These are phyloP conservation scores for Galendromus occidentalis DNA, from an alignment of 1,140 invertebrate species.

Conservation along the genomic window DNA sequence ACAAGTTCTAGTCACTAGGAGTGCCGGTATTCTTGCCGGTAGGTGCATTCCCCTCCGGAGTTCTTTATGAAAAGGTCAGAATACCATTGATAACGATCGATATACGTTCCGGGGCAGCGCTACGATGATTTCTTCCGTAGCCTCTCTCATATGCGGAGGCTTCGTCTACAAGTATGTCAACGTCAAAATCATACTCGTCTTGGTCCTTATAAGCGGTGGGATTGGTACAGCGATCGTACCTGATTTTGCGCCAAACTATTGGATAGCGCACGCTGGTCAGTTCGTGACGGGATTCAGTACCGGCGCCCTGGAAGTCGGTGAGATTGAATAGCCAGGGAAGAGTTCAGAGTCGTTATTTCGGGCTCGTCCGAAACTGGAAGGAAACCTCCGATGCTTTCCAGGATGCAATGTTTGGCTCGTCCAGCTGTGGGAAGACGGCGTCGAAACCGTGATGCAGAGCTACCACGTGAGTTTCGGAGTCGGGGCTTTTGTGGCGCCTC, in stretches of 20 bases:
- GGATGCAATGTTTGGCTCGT: background rate
- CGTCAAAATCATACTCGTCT: background rate
- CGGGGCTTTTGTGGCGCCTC: slow-evolving; percentile 34
- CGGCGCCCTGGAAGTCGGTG: background rate
- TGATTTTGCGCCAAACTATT: background rate
- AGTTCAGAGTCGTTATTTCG: no score
- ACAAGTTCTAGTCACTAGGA: no score
- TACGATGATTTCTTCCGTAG: background rate
- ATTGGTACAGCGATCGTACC: background rate
- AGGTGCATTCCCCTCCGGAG: no score
- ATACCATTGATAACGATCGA: no score
- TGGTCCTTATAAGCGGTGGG: background rate
- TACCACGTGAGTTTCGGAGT: slow-evolving; percentile 35
- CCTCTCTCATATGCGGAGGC: background rate
- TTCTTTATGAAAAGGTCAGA: no score
- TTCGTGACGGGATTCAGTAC: background rate
- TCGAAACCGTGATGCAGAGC: slow-evolving; percentile 33
- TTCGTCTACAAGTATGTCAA: background rate
- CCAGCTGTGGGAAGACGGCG: slow-evolving; percentile 31
- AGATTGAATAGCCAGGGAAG: background rate
- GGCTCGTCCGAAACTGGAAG: background rate
- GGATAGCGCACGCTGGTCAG: background rate
- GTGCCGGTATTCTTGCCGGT: no score
- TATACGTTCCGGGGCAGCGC: no score
- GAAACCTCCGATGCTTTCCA: background rate